These are phyloP conservation scores for Agrotis exclamationis DNA, from an alignment of 2,888 invertebrate species.

Conservation along the genomic window DNA sequence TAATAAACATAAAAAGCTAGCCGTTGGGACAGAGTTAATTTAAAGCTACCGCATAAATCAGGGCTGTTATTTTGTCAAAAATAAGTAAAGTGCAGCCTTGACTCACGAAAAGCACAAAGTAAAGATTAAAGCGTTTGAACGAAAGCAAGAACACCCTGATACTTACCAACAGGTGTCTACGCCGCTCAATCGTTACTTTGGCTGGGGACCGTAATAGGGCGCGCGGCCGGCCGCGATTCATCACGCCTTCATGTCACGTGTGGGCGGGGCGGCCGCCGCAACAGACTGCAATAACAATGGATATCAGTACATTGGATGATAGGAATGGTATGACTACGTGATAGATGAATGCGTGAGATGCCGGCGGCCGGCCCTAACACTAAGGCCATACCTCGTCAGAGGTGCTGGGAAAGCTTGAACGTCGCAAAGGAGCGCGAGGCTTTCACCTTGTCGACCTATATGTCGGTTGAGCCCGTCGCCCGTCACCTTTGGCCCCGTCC, in stretches of 20 bases:
- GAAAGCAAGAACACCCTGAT: constrained; percentile 90
- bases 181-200: constrained; percentile 90
- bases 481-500: constrained; percentile 93
- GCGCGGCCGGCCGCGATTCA: constrained; percentile 89
- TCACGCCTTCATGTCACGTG: constrained; percentile 88
- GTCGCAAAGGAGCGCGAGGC: constrained; percentile 94
- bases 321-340: constrained; percentile 83
- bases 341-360: constrained; percentile 89
- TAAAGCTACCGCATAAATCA: constrained; percentile 73
- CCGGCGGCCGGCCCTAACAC: constrained; percentile 80
- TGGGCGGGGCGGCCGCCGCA: constrained; percentile 85
- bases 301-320: constrained; percentile 87
- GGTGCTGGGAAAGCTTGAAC: constrained; percentile 95
- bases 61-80: constrained; percentile 63
- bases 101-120: constrained; percentile 89
- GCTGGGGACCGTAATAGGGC: constrained; percentile 83
- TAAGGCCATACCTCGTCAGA: constrained; percentile 93
- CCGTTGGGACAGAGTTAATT: constrained; percentile 65
- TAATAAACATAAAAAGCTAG: constrained; percentile 65
- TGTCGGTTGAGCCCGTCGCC: constrained; percentile 92
- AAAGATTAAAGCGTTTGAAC: constrained; percentile 89
- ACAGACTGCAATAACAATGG: constrained; percentile 89
- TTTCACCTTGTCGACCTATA: constrained; percentile 84
- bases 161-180: constrained; percentile 91
- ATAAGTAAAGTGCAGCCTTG: constrained; percentile 76